Percentiles rank a stretch among this genome's conserved stretches.
Conservation (phyloP, 1,140 invertebrate species). For the Melipona quadrifasciata region DNA sequence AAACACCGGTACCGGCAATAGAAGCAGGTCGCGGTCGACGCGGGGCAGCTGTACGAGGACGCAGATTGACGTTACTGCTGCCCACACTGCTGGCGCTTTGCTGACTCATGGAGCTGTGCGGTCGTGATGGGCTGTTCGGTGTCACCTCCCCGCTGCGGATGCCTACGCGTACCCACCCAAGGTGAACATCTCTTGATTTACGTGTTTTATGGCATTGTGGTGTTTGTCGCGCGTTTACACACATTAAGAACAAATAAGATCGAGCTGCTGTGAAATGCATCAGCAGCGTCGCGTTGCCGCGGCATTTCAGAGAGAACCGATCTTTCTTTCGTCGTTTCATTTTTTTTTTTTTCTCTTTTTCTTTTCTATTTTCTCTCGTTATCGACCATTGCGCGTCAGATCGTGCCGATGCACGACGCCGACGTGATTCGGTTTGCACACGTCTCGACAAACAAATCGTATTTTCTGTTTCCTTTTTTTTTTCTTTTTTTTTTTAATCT, state of each 20-base stretch:
- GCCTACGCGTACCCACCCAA: slow-evolving; percentile 79
- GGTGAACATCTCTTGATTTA: slow-evolving; percentile 67
- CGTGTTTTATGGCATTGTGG: slow-evolving; percentile 39
- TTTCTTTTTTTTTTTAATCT: background rate
- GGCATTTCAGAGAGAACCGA: slow-evolving; percentile 1
- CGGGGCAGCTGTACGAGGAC: slow-evolving; percentile 83
- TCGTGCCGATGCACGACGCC: background rate
- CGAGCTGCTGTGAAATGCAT: slow-evolving; percentile 21
- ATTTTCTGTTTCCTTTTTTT: background rate
- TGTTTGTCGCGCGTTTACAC: slow-evolving; percentile 43
- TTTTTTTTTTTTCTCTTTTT: background rate
- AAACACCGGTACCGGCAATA: slow-evolving; percentile 92
- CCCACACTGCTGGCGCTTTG: slow-evolving; percentile 84
- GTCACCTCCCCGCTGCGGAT: slow-evolving; percentile 87
- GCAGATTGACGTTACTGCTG: slow-evolving; percentile 82
- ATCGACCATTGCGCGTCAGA: background rate
- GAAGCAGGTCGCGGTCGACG: slow-evolving; percentile 90
- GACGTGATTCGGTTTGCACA: background rate
- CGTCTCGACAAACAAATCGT: slow-evolving; percentile 7
- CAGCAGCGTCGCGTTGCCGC: background rate
- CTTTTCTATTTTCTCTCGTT: background rate
- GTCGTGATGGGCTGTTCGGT: slow-evolving; percentile 88
- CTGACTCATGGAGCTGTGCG: slow-evolving; percentile 90
- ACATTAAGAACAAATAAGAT: slow-evolving; percentile 11
- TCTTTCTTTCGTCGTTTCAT: background rate